These are phyloP conservation scores for Marcusenius ussheri DNA, from an alignment of 2,113 vertebrate species.

Conservation along the genomic window DNA sequence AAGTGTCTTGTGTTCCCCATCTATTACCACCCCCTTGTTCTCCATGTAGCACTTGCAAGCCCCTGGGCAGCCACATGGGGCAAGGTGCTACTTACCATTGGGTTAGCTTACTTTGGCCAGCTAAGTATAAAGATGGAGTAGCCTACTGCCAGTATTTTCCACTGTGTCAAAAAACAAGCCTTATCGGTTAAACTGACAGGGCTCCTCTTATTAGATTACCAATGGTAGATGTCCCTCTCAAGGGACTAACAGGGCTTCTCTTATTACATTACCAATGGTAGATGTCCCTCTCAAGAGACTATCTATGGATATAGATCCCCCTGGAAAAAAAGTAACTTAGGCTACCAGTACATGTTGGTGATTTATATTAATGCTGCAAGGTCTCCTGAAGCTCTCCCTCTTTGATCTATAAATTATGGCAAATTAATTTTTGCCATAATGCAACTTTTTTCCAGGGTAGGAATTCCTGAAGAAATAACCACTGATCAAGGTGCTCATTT, in stretches of 20 bases:
- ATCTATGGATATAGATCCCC: not conserved
- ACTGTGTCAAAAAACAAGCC: not conserved
- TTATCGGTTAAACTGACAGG: not conserved
- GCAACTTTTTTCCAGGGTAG: not conserved
- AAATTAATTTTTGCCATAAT: not conserved
- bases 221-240: too few species aligned
- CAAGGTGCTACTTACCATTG: not conserved
- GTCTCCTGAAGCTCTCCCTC: not conserved
- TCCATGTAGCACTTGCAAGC: not conserved
- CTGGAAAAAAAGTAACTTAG: not conserved
- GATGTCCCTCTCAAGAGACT: not conserved
- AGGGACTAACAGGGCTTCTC: too few species aligned
- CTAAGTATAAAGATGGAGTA: too few species aligned
- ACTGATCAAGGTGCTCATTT: not conserved
- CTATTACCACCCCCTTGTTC: not conserved
- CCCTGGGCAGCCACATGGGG: not conserved
- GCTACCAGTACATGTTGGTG: not conserved
- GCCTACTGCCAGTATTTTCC: too few species aligned
- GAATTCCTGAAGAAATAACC: not conserved
- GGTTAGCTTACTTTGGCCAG: not conserved
- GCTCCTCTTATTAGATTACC: not conserved
- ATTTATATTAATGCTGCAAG: not conserved
- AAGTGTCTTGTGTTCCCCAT: not conserved
- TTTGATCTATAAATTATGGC: not conserved
- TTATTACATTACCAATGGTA: too few species aligned